Evolutionary conservation across 1,140 invertebrate species (phyloP), one percentile per base, ranked within the genome.

Genomic region (Vollenhovia emeryi): DNA sequence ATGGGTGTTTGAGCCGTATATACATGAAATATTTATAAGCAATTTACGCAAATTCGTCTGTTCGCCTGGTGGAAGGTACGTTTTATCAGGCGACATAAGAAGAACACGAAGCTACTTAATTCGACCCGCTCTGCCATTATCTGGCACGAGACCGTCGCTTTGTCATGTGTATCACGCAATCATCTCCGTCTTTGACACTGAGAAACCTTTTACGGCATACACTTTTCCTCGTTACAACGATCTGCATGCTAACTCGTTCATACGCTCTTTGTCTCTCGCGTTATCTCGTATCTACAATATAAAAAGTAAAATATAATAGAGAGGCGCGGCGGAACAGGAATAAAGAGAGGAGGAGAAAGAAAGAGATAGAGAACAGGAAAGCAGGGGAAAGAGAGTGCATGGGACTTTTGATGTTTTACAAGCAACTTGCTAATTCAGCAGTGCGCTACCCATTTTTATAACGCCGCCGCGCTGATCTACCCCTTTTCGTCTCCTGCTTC

Each of bases 401-500:
- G 27, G 4, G 73, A 82, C 78, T 82, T 80, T 82, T 82, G 78
- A 82, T 82, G 78, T 82, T 82, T 82, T 57, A 82, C 78, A 82
- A 33, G 66, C 78, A 82, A 82, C 66, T 82, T 82, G 78, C 24
- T 82, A 82, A 82, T 82, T 82, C 78, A 73, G 78, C 50, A 82
- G 18, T 52, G 43, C 24, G 78, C 66, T 45, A 73, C 36, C 66
- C 66, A 82, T 82, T 82, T 82, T 82, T 82, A 82, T 82, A 59
- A 82, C 78, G 66, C 15, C 36, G 24, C 5, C 36, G 36, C 36
- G 36, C 48, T 27, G 18, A 43, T 69, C 48, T 36, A 40, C 62
- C n/a, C 45, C 45, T 50, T 36, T 52, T 36, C n/a, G n/a, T 30
- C 33, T 52, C 11, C 27, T 68, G 21, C 78, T 24, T 57, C 50